Base-by-base conservation (phyloP, 1,140 invertebrate species). In the Drosophila baimaii region DNA sequence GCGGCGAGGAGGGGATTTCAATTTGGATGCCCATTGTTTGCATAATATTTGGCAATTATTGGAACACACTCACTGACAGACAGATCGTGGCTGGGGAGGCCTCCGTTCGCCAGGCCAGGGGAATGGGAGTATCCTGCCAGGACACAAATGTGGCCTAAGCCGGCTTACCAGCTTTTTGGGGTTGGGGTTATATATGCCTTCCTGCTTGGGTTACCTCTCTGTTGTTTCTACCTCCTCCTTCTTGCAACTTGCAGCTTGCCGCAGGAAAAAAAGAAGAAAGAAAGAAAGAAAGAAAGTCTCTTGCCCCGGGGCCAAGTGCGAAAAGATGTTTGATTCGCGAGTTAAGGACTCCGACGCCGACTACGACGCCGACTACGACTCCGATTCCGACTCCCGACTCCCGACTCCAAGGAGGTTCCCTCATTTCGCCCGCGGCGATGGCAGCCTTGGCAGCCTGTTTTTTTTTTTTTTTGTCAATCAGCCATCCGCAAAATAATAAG, bases 1-100 rank as follows among this genome's bases (percentile, higher is more conserved):
- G 86, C 86, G 72, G 86, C 86, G 86, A 77, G 69, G 86, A 72
- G 62, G 55, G 66, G 76, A 85, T 90, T 86, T 85, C 52, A 70
- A 64, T 55, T 74, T 71, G 73, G 65, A 52, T 76, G 59, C 62
- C 77, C 64, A 75, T 90, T 90, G 86, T 90, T 90, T 90, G 82
- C 88, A 90, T 90, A 90, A 90, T 85, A 90, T 90, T 90, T 83
- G 86, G 79, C 88, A 83, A 90, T 90, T 88, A 90, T 88, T 80
- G 77, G 73, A 61, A 88, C 82, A 90, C 70, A 63, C 77, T 90
- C 80, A 81, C 73, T 90, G 88, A 90, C 82, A 90, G 77, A 19
- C n/a, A 44, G 15, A 63, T 27, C 47, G n/a, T 13, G 5, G 23
- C 2, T n/a, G 46, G 17, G 25, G 23, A 13, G 49, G 51, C 61